A percentile compares a stretch with the other conserved stretches of the same genome.
These are phyloP conservation scores for Dorcus hopei DNA, from an alignment of 2,888 invertebrate species.

Conservation along the genomic window DNA sequence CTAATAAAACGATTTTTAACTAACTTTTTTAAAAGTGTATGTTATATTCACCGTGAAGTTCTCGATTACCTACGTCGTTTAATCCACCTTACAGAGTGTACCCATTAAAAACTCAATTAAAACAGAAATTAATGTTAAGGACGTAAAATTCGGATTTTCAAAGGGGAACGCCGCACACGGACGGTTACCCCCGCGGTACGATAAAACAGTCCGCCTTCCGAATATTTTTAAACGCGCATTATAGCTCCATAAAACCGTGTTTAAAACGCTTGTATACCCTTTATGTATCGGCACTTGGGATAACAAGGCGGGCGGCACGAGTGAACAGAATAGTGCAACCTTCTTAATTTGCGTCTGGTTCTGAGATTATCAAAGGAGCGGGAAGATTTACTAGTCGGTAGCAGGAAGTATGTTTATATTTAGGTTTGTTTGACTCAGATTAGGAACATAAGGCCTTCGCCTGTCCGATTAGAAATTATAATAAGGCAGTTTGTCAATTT, in stretches of 20 bases:
- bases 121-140: no score
- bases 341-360: slow-evolving; percentile 38
- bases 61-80: no score
- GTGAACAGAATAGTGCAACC: slow-evolving; percentile 22
- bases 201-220: not conserved
- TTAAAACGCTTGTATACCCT: not conserved
- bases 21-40: no score
- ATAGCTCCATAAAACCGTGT: not conserved
- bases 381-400: slow-evolving; percentile 27
- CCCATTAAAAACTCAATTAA: no score
- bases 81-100: no score
- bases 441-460: slow-evolving; percentile 25
- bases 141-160: no score
- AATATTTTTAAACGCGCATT: not conserved
- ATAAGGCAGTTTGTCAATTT: slow-evolving; percentile 47
- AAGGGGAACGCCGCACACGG: no score
- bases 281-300: slow-evolving; percentile 6
- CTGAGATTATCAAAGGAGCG: slow-evolving; percentile 31
- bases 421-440: slow-evolving; percentile 32
- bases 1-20: no score
- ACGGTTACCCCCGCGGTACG: no score
- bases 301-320: slow-evolving; percentile 18
- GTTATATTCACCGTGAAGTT: no score
- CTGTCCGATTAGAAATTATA: slow-evolving; percentile 45
- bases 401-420: slow-evolving; percentile 41